These are phyloP conservation scores for Sinocyclocheilus anshuiensis DNA, from an alignment of 2,113 vertebrate genomes.

Conservation along the genomic window DNA sequence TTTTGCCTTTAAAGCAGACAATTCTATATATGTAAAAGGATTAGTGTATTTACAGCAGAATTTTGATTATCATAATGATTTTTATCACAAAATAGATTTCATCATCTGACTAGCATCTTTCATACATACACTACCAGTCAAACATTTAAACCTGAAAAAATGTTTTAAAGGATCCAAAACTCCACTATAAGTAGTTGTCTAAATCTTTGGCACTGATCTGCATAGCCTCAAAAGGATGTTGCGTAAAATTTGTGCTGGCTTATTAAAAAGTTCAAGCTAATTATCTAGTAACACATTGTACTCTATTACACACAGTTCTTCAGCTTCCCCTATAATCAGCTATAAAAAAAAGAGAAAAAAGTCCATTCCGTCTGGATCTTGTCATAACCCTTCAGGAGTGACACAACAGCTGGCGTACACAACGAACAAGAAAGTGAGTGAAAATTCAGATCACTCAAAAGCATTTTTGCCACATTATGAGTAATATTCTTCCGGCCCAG, in stretches of 20 bases:
- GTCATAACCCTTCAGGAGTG: conserved; percentile 34
- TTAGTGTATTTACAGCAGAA: background rate
- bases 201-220: background rate
- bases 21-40: too few relatives aligned
- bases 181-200: background rate
- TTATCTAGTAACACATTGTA: background rate
- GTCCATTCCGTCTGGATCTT: conserved; percentile 3
- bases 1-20: too few relatives aligned
- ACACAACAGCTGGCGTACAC: background rate
- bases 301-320: background rate
- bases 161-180: background rate
- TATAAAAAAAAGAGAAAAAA: background rate
- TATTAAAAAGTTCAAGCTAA: background rate
- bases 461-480: conserved; percentile 71
- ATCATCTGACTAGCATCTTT: too few relatives aligned
- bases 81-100: too few relatives aligned
- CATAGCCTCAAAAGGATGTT: background rate
- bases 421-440: conserved; percentile 60
- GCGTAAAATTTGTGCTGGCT: background rate
- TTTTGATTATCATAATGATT: background rate
- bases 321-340: background rate
- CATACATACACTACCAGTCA: too few relatives aligned
- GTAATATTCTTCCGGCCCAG: conserved; percentile 62
- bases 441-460: conserved; percentile 57
- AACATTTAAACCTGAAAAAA: background rate